Base-by-base conservation (phyloP, 2,888 invertebrate genomes). In the Andrena marginata region DNA sequence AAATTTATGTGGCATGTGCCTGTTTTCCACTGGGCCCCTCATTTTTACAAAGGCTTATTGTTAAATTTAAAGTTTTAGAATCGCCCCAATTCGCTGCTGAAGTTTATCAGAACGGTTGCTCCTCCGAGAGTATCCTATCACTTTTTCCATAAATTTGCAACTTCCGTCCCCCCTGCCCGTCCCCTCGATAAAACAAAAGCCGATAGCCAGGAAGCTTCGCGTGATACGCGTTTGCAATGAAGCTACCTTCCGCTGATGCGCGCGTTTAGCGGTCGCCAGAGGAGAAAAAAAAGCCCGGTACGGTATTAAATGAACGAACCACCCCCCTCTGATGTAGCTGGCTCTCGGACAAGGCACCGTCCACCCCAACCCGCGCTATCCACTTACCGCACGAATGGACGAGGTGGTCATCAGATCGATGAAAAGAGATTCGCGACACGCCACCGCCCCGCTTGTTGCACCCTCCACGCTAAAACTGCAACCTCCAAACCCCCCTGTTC, bases 381-480 rank as follows among this genome's bases (percentile, higher is more conserved):
- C 87, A 89, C 89, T 91, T 91, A 89, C 86, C 85, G 77, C 82
- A 80, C 84, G 86, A 90, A 87, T 87, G 88, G 85, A 89, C 85
- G 86, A 86, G 90, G 85, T 83, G 92, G 90, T 92, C 92, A 92
- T 92, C 90, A 92, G 91, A 93, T 93, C 91, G 92, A 93, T 93
- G 92, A 92, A 90, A 89, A 91, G 90, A 92, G 91, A 92, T 92
- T 92, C 89, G 89, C 89, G 90, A 90, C 91, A 92, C 92, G 92
- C 91, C 86, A 90, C 86, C 87, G 48, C 23, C 42, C 42, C 42
- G 49, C 77, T 60, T 74, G 73, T 77, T 85, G 73, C 81, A 84
- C 77, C 78, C 65, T 62, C 42, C 78, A 85, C 73, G 74, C 63
- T 85, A 62, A 84, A 87, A 81, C 73, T 87, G 78, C 62, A 74